These are phyloP conservation scores for Pelobates fuscus DNA, from an alignment of 2,113 vertebrate species.

Conservation along the genomic window DNA sequence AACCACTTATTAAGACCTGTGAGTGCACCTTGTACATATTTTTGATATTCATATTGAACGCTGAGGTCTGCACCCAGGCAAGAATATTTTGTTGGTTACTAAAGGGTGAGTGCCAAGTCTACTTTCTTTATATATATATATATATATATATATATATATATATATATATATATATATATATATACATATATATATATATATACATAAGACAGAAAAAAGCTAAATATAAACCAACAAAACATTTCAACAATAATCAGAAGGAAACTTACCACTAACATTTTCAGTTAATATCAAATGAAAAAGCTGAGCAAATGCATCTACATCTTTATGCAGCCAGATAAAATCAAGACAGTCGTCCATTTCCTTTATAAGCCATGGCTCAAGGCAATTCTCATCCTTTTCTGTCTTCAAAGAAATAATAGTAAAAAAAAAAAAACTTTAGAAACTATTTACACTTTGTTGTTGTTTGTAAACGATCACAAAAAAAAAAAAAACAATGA, in stretches of 20 bases:
- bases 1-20: too few relatives aligned
- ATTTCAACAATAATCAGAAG: background rate
- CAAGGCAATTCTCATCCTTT: constrained; percentile 74
- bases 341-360: constrained; percentile 91
- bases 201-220: background rate
- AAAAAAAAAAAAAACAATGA: too few relatives aligned
- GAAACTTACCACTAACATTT: constrained; percentile 82
- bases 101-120: too few relatives aligned
- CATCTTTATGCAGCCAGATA: constrained; percentile 84
- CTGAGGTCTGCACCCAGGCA: too few relatives aligned
- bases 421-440: constrained; percentile 17
- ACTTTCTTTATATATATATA: too few relatives aligned
- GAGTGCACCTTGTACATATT: too few relatives aligned
- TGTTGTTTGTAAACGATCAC: too few relatives aligned
- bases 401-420: constrained; percentile 68
- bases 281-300: constrained; percentile 91
- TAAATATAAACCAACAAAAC: too few relatives aligned
- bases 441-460: background rate
- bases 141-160: too few relatives aligned
- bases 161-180: background rate
- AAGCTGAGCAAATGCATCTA: constrained; percentile 83
- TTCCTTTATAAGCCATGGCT: constrained; percentile 85
- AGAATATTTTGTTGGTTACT: too few relatives aligned
- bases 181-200: background rate
- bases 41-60: too few relatives aligned